These are phyloP conservation scores for Lycocerus yunnanus DNA, from an alignment of 2,888 invertebrate species.

Conservation along the genomic window DNA sequence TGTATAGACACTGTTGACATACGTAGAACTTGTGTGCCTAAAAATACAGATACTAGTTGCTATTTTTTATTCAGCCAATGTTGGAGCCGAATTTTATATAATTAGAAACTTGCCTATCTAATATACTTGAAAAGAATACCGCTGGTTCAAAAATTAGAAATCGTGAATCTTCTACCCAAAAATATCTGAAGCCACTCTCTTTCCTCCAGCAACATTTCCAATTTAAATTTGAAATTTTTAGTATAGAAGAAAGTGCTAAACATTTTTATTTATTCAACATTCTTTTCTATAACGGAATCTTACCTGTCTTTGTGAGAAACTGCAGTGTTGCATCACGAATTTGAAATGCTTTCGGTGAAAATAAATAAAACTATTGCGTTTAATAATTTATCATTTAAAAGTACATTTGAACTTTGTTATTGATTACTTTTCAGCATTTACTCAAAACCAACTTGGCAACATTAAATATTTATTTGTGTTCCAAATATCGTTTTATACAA, in stretches of 20 bases:
- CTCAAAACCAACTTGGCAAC: not conserved
- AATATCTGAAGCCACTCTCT: not conserved
- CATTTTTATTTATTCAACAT: not conserved
- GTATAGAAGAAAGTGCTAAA: not conserved
- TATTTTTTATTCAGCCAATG: not conserved
- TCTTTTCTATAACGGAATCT: not conserved
- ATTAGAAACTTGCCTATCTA: not conserved
- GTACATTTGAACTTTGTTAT: not conserved
- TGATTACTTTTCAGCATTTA: not conserved
- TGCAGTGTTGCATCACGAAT: not conserved
- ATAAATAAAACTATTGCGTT: not conserved
- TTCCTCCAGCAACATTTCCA: not conserved
- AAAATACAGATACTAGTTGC: not conserved
- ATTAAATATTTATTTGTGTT: not conserved
- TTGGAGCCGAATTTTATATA: not conserved
- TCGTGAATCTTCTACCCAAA: not conserved
- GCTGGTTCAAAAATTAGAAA: not conserved
- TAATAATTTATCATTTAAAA: not conserved
- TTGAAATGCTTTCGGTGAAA: not conserved
- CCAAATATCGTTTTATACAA: not conserved
- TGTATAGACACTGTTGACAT: constrained; percentile 2
- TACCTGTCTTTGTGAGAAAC: not conserved
- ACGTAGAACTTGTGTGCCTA: constrained; percentile 3
- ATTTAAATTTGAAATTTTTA: not conserved
- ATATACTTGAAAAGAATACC: not conserved